Percentiles rank a stretch among this genome's conserved stretches.
These are phyloP conservation scores for Ceyx cyanopectus DNA, from an alignment of 2,113 vertebrate species.

Conservation along the genomic window DNA sequence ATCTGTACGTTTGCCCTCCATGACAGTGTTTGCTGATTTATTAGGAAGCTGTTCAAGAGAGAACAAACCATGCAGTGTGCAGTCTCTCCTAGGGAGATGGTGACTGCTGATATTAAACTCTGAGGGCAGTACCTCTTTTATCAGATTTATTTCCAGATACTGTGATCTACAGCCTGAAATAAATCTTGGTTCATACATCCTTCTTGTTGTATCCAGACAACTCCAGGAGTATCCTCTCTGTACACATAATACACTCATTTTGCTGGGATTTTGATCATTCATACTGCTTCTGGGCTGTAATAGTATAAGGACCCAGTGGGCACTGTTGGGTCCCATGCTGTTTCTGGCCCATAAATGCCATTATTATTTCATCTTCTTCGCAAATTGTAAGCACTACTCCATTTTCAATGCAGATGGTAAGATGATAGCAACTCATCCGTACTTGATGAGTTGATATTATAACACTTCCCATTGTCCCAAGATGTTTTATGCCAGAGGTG, in stretches of 20 bases:
- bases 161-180: neutral
- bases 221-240: neutral
- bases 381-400: neutral
- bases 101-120: neutral
- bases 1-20: neutral
- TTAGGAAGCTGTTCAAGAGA: neutral
- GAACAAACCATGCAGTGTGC: neutral
- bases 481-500: conserved; percentile 57
- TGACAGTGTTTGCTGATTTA: neutral
- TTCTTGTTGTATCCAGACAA: neutral
- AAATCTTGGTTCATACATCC: neutral
- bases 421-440: neutral
- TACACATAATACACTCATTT: neutral
- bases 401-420: conserved; percentile 4
- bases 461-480: conserved; percentile 50
- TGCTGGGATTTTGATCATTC: neutral
- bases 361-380: neutral
- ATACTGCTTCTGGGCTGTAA: neutral
- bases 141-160: neutral
- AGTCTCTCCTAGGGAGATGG: neutral
- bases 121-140: neutral
- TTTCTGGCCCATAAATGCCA: neutral
- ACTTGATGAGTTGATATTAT: neutral
- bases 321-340: fast-evolving
- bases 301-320: neutral